Percentiles rank a stretch among this genome's conserved stretches.
phyloP scores from a whole-genome alignment of 2,113 vertebrate species.

The Suncus etruscus region DNA sequence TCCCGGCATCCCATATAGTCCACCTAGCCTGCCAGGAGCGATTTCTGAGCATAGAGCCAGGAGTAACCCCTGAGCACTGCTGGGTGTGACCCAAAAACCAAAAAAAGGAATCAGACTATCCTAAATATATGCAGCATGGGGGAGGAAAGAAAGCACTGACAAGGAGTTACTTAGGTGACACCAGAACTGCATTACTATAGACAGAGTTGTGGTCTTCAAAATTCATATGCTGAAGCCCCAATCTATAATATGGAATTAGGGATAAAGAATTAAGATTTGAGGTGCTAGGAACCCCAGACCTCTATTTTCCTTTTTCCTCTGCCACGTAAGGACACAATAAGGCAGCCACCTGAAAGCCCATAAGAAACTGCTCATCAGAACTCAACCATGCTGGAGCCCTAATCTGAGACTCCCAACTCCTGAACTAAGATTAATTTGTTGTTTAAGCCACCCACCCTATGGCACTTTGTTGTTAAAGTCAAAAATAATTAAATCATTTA shows the following conservation, averaged over 20 bases:
- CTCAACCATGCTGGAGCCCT: neutral
- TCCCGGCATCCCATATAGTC: too few relatives aligned
- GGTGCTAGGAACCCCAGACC: slow-evolving; percentile 17
- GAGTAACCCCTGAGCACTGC: too few relatives aligned
- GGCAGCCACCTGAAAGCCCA: slow-evolving; percentile 17
- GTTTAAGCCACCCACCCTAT: slow-evolving; percentile 39
- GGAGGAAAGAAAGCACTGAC: slow-evolving; percentile 29
- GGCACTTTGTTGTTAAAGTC: neutral
- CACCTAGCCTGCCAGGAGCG: too few relatives aligned
- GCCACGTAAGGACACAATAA: neutral
- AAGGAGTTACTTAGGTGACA: slow-evolving; percentile 8
- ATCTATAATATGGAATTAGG: slow-evolving; percentile 20
- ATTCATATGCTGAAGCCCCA: slow-evolving; percentile 21
- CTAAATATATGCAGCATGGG: neutral
- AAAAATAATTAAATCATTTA: neutral
- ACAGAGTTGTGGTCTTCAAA: neutral
- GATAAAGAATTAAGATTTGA: slow-evolving; percentile 25
- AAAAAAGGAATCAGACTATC: neutral
- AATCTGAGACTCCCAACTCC: slow-evolving; percentile 23
- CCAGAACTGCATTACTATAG: neutral
- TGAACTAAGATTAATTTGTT: slow-evolving; percentile 13
- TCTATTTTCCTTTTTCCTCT: neutral
- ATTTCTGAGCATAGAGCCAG: too few relatives aligned
- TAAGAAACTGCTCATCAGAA: slow-evolving; percentile 45
- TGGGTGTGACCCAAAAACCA: too few relatives aligned